Evolutionary conservation across 2,797 vertebrate genomes (phyloP).

Genomic region (Knipowitschia caucasica): DNA sequence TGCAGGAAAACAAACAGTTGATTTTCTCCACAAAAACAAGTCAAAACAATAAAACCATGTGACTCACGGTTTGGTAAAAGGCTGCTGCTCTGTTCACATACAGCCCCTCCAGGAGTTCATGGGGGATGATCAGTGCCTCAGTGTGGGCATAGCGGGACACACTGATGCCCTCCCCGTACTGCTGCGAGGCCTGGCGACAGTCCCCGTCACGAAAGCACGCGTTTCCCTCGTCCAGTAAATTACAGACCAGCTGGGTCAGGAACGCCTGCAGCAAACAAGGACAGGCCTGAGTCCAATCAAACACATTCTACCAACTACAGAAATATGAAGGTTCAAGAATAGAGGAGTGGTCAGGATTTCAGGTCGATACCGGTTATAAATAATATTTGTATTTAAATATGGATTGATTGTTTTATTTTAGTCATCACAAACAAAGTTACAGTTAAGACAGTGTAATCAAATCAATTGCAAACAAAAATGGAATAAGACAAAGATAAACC

Average conservation of each 20-base stretch:
- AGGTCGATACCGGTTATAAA: too few species aligned
- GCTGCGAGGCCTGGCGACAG: conserved; percentile 84
- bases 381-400: too few species aligned
- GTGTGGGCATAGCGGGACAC: conserved; percentile 92
- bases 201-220: conserved; percentile 89
- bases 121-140: conserved; percentile 87
- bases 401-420: too few species aligned
- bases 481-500: too few species aligned
- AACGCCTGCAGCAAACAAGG: conserved; percentile 75
- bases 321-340: too few species aligned
- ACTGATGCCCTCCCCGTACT: conserved; percentile 93
- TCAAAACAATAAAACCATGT: not conserved
- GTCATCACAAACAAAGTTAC: too few species aligned
- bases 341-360: too few species aligned
- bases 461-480: too few species aligned
- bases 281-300: too few species aligned
- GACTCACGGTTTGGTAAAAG: conserved; percentile 87
- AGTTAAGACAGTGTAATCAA: too few species aligned
- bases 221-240: conserved; percentile 94
- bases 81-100: conserved; percentile 94
- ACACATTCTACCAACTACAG: too few species aligned
- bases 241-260: conserved; percentile 91
- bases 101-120: conserved; percentile 89
- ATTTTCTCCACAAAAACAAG: conserved; percentile 1
- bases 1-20: conserved; percentile 41